Conservation (phyloP, 1,140 invertebrate species). For the Plodia interpunctella region DNA sequence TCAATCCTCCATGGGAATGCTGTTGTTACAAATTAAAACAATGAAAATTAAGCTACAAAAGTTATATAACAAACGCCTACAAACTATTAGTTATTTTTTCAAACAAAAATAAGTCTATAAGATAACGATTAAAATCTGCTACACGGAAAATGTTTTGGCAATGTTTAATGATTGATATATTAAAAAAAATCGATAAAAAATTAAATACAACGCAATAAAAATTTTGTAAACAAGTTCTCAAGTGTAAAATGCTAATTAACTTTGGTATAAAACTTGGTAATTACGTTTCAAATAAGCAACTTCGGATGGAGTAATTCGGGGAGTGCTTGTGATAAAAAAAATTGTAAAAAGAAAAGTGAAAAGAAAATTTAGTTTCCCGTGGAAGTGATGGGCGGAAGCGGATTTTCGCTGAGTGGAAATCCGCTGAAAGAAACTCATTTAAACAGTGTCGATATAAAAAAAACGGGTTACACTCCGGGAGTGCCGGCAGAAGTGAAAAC, state of each 20-base stretch:
- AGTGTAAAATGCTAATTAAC: slow-evolving; percentile 12
- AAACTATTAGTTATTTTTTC: no score
- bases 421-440: no score
- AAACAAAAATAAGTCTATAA: no score
- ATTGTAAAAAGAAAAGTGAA: slow-evolving; percentile 6
- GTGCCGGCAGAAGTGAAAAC: no score
- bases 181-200: no score
- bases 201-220: slow-evolving; percentile 1
- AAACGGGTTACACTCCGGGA: no score
- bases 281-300: slow-evolving; percentile 11
- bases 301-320: slow-evolving; percentile 7
- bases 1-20: no score
- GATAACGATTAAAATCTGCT: no score
- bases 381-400: background rate
- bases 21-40: no score
- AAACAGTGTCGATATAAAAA: no score
- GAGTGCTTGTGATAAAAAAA: slow-evolving; percentile 10
- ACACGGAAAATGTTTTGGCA: background rate
- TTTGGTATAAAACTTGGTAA: slow-evolving; percentile 10
- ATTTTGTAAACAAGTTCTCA: slow-evolving; percentile 6
- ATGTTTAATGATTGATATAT: slow-evolving; percentile 12
- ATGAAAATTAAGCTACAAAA: no score
- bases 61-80: no score
- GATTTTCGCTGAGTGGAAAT: background rate
- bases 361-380: background rate